Base-by-base conservation (phyloP, 1,140 invertebrate species). In the Halesus radiatus region DNA sequence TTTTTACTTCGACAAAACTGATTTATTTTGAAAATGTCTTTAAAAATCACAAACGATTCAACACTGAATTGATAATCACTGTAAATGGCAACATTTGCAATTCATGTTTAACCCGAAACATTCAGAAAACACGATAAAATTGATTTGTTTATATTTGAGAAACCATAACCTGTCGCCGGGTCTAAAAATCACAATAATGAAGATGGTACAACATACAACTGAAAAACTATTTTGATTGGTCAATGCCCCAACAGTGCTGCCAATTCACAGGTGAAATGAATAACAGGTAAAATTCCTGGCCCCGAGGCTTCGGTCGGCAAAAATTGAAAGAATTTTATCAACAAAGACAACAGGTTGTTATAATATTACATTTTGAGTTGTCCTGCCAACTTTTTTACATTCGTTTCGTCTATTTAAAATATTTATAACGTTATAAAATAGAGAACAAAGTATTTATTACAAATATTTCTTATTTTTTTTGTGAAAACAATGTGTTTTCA, bases 231-330 rank as follows among this genome's bases (percentile, higher is more conserved):
- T 74, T 62, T 72, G 64, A 76, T 74, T 81, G 80, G 80, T 81
- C 80, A 81, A 81, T 81, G 80, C 80, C 80, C 53, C 60, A n/a
- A 45, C 76, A 76, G 72, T 60, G 76, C 73, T 81, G 70, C 76
- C 80, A 81, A 81, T 54, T 37, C 58, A 64, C 75, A 76, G 75
- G 32, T 64, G 50, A 58, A 58, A 74, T 3, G 13, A 32, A 75
- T 26, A 75, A 50, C 68, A 75, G 73, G 73, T 75, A 75, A 32
- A 22, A 56, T 75, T 58, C 56, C 56, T 60, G n/a, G 56, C 56
- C 56, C n/a, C 10, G 56, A 18, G 56, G 56, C 56, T 60, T 22
- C 56, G 37, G 56, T 60, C 23, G 56, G 56, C 56, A 60, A 60
- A 58, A 60, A 60, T 45, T 45, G 10, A 45, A 29, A 32, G 8